Evolutionary conservation across 2,888 invertebrate genomes (phyloP).

Genomic region (Melanophora roralis): DNA sequence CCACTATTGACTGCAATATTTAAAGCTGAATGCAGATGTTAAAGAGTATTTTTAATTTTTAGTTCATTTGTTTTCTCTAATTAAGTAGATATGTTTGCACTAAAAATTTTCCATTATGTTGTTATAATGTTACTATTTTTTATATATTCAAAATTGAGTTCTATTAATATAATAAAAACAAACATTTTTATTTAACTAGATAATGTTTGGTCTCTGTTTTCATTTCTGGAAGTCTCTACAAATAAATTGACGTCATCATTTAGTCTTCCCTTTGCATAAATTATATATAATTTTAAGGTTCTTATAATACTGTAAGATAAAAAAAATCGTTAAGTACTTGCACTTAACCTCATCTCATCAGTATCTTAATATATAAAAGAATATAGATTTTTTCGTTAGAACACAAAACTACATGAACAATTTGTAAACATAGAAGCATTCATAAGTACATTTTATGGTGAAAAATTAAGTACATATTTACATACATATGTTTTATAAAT

Average conservation of each 20-base stretch:
- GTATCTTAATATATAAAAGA: constrained; percentile 58
- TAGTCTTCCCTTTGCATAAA: constrained; percentile 21
- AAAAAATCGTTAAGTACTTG: constrained; percentile 58
- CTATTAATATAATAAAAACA: too few relatives aligned
- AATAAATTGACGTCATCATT: constrained; percentile 58
- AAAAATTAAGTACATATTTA: not conserved
- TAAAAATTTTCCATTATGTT: too few relatives aligned
- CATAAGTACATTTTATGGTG: not conserved
- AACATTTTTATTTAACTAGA: too few relatives aligned
- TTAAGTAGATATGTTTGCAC: too few relatives aligned
- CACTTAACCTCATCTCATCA: constrained; percentile 66
- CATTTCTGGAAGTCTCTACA: constrained; percentile 24
- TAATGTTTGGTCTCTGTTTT: too few relatives aligned
- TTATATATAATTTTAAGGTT: constrained; percentile 21
- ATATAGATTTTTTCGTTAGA: constrained; percentile 39
- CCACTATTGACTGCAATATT: too few relatives aligned
- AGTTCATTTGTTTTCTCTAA: too few relatives aligned
- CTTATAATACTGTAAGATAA: constrained; percentile 21
- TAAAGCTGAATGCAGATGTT: too few relatives aligned
- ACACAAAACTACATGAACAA: constrained; percentile 28
- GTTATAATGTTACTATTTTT: too few relatives aligned
- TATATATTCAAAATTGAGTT: too few relatives aligned
- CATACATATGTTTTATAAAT: not conserved
- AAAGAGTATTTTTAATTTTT: too few relatives aligned
- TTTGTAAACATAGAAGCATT: constrained; percentile 6